Conservation (phyloP, 1,140 invertebrate species). For the Temnothorax nylanderi region DNA sequence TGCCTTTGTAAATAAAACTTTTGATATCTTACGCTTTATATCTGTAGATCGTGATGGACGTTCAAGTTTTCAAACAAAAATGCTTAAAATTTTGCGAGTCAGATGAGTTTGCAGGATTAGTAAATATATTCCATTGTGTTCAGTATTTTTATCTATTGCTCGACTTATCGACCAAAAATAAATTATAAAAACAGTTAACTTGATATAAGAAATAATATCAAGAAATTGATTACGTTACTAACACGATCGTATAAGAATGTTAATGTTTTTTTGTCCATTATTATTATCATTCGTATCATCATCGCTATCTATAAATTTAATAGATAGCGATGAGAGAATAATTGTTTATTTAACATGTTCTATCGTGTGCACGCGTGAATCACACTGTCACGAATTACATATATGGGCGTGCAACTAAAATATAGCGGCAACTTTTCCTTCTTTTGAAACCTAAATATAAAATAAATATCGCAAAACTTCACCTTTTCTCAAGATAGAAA, state of each 20-base stretch:
- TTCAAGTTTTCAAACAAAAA: background rate
- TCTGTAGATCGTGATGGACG: background rate
- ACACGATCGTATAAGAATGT: background rate
- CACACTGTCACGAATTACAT: background rate
- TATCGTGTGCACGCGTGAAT: background rate
- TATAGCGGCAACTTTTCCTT: background rate
- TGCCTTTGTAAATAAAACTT: background rate
- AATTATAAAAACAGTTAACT: slow-evolving; percentile 5
- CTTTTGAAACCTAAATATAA: slow-evolving; percentile 10
- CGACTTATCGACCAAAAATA: background rate
- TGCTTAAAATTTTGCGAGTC: background rate
- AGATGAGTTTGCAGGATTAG: background rate
- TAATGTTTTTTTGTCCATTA: slow-evolving; percentile 9
- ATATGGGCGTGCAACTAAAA: background rate
- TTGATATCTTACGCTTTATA: background rate
- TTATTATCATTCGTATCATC: background rate
- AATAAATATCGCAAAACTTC: slow-evolving; percentile 37
- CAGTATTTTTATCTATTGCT: background rate
- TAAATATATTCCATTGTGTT: background rate
- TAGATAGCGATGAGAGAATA: background rate
- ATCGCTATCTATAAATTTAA: background rate
- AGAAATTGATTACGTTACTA: slow-evolving; percentile 6
- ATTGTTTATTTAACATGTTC: slow-evolving; percentile 16
- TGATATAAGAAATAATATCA: background rate
- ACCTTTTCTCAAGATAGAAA: background rate